Percentiles rank a stretch among this genome's conserved stretches.
These are phyloP conservation scores for Trematomus bernacchii DNA, from an alignment of 2,797 vertebrate genomes.

Conservation along the genomic window DNA sequence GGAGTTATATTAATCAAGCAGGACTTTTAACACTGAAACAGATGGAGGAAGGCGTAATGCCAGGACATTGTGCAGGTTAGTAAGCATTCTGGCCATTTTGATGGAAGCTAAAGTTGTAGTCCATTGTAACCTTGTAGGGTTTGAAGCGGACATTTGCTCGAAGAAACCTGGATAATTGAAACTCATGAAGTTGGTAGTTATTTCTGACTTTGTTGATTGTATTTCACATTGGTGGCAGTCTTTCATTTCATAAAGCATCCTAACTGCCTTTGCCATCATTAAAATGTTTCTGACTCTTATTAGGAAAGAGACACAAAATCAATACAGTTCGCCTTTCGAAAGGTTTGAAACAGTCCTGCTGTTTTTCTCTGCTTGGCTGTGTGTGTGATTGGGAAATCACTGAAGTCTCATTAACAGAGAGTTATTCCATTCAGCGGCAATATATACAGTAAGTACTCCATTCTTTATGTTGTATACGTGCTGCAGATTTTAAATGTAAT, in stretches of 20 bases:
- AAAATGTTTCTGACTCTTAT: slow-evolving; percentile 53
- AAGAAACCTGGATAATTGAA: slow-evolving; percentile 34
- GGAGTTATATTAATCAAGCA: slow-evolving; percentile 2
- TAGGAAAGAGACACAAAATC: slow-evolving; percentile 59
- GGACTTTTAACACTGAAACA: background rate
- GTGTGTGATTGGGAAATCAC: slow-evolving; percentile 18
- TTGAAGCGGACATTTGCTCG: background rate
- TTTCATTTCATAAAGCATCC: slow-evolving; percentile 54
- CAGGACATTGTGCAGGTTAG: slow-evolving; percentile 14
- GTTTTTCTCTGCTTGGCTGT: slow-evolving; percentile 23
- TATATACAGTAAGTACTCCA: slow-evolving; percentile 41
- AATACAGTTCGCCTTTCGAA: slow-evolving; percentile 37
- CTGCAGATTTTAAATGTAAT: slow-evolving; percentile 27
- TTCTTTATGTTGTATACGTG: slow-evolving; percentile 30
- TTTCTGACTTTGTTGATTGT: slow-evolving; percentile 26
- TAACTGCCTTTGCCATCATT: slow-evolving; percentile 44
- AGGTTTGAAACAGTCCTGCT: slow-evolving; percentile 19
- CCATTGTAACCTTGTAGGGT: slow-evolving; percentile 6
- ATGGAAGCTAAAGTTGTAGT: background rate
- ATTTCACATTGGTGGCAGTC: slow-evolving; percentile 26
- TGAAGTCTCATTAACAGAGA: slow-evolving; percentile 44
- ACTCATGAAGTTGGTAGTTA: slow-evolving; percentile 24
- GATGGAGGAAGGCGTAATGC: slow-evolving; percentile 2
- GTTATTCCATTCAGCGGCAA: slow-evolving; percentile 28
- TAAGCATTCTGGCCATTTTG: slow-evolving; percentile 12